These are phyloP conservation scores for Ridgeia piscesae DNA, from an alignment of 1,140 invertebrate species.

Conservation along the genomic window DNA sequence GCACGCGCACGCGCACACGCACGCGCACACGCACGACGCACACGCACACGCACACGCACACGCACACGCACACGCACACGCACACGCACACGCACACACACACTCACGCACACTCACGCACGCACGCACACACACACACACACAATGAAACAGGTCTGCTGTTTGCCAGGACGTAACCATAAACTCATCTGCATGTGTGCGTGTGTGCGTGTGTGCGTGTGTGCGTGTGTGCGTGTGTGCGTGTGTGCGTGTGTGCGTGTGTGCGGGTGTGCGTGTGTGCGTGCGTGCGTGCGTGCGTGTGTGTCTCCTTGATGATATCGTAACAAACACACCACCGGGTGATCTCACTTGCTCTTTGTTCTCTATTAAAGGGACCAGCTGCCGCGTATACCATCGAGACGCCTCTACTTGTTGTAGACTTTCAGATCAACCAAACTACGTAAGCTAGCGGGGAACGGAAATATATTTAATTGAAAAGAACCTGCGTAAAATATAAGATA, in stretches of 20 bases:
- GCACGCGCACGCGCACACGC: not conserved
- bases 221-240: not conserved
- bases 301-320: not conserved
- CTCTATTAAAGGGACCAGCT: not conserved
- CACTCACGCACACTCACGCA: too few relatives aligned
- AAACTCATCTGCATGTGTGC: too few relatives aligned
- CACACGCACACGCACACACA: too few relatives aligned
- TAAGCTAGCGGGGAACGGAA: not conserved
- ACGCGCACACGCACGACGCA: not conserved
- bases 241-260: not conserved
- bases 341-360: not conserved
- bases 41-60: not conserved
- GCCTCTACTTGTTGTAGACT: not conserved
- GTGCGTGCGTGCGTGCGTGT: not conserved
- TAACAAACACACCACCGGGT: not conserved
- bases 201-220: conserved; percentile 1
- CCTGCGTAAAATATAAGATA: too few relatives aligned
- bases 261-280: not conserved
- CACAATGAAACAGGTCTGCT: not conserved
- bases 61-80: too few relatives aligned
- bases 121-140: too few relatives aligned
- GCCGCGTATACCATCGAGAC: not conserved
- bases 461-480: too few relatives aligned
- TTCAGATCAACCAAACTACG: not conserved
- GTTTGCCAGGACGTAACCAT: too few relatives aligned